Evolutionary conservation across 2,797 vertebrate species (phyloP), one percentile per base, ranked within the genome.

Genomic region (Eulemur mongoz): DNA sequence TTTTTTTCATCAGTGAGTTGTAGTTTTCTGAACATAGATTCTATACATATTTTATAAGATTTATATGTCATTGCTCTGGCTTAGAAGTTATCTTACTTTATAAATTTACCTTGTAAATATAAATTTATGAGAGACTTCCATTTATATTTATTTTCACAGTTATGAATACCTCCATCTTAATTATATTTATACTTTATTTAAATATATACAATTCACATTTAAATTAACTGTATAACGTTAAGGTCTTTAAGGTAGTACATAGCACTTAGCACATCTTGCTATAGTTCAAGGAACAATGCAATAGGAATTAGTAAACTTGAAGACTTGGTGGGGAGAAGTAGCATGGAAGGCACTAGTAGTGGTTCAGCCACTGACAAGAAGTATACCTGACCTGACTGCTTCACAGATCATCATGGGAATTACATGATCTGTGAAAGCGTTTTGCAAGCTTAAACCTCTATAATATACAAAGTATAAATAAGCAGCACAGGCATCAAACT

Each of bases 81-180:
- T 91, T 83, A 84, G 23, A 75, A 85, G 9, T 78, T 61, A 35
- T 65, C 9, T 70, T 83, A 48, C 10, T 69, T 89, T 86, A 69
- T 45, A 82, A 86, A 89, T 73, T 78, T 50, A 86, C 5, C 2
- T 88, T 78, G 48, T 45, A 90, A 78, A 90, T 65, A 65, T 18
- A 86, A 86, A 61, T 45, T 54, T 59, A 80, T 7, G 23, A 6
- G 23, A 6, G 15, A 35, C 1, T 0, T 54, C 17, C 22, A 82
- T 84, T 92, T 82, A 63, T 83, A 43, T 70, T 88, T 70, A 57
- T 59, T 50, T 95, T 89, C 57, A 38, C 75, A 75, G 59, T 72
- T 78, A 50, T 81, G 3, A 14, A 48, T 90, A 43, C 2, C 0
- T 43, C 5, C 2, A 35, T 40, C 43, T 93, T 85, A 89, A 67